Base-by-base conservation (phyloP, 2,888 invertebrate genomes). In the Anoplius nigerrimus region DNA sequence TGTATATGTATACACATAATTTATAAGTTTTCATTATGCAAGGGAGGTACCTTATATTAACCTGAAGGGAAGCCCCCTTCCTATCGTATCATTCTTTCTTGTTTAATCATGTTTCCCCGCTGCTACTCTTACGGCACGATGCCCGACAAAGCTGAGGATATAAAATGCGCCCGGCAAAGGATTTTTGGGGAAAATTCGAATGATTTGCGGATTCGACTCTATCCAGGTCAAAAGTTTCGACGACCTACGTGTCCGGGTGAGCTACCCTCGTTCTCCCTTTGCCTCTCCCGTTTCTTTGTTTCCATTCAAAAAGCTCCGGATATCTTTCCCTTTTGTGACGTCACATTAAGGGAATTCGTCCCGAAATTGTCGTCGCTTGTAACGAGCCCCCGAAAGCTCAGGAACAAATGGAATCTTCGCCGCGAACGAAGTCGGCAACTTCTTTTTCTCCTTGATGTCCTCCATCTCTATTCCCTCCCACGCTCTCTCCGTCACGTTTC, bases 321-420 rank as follows among this genome's bases (percentile, higher is more conserved):
- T 42, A 16, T 48, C 51, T 46, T 48, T 24, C 46, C 27, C 34
- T 34, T 66, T 59, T 27, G 55, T 46, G 55, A 60, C 46, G 51
- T 46, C 55, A 55, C 24, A 22, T 27, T 18, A n/a, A 20, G 21
- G 18, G 59, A 42, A 46, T 66, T 48, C 51, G 24, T 11, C 16
- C 20, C 53, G 42, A 51, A 24, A 53, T 27, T 45, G 21, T 55
- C 34, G 24, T 60, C 15, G 27, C 34, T 48, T n/a, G 22, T 21
- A 48, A 59, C 27, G 53, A 48, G n/a, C 51, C 34, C 45, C 54
- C 18, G 51, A 22, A 58, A 52, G 20, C 34, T 34, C 2, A 34
- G 2, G 13, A 46, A 20, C 15, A 43, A 54, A 62, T 62, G 21
- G 43, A 51, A 63, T 57, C 51, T 34, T 55, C 13, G 34, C 20